Evolutionary conservation across 1,140 invertebrate genomes (phyloP).

Genomic region (Nomia melanderi): DNA sequence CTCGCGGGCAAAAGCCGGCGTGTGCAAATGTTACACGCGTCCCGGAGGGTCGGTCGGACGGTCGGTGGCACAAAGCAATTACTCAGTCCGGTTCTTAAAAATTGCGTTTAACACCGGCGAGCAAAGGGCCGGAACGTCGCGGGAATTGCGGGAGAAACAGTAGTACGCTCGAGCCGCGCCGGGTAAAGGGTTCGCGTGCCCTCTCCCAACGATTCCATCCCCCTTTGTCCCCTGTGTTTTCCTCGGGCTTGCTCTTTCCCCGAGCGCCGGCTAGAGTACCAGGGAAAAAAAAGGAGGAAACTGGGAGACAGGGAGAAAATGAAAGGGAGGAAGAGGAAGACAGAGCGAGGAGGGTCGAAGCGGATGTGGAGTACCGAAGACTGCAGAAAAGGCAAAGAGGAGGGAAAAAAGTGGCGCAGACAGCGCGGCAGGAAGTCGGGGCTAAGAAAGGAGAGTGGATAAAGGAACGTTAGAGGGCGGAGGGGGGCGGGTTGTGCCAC

Average conservation of each 20-base stretch:
- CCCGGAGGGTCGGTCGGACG: not conserved
- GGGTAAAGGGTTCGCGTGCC: constrained; percentile 47
- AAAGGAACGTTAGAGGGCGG: constrained; percentile 40
- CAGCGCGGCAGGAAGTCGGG: constrained; percentile 47
- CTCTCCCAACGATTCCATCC: constrained; percentile 26
- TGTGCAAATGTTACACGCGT: constrained; percentile 22
- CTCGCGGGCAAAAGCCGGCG: constrained; percentile 3
- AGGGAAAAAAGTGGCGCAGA: constrained; percentile 57
- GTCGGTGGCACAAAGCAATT: constrained; percentile 36
- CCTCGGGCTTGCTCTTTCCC: constrained; percentile 26
- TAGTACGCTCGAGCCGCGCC: constrained; percentile 10
- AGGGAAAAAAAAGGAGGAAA: not conserved
- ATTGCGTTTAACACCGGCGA: constrained; percentile 37
- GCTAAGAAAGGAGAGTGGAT: constrained; percentile 58
- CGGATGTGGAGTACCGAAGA: constrained; percentile 62
- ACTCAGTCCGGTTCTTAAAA: constrained; percentile 50
- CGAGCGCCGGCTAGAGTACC: too few relatives aligned
- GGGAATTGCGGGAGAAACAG: constrained; percentile 54
- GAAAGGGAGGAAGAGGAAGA: constrained; percentile 32
- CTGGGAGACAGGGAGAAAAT: constrained; percentile 33
- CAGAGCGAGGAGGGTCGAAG: constrained; percentile 34
- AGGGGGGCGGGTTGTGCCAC: too few relatives aligned
- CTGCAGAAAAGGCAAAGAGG: constrained; percentile 46
- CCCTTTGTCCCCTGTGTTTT: constrained; percentile 25
- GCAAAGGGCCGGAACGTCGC: constrained; percentile 29